Base-by-base conservation (phyloP, 2,113 vertebrate species). In the Podarcis raffonei region DNA sequence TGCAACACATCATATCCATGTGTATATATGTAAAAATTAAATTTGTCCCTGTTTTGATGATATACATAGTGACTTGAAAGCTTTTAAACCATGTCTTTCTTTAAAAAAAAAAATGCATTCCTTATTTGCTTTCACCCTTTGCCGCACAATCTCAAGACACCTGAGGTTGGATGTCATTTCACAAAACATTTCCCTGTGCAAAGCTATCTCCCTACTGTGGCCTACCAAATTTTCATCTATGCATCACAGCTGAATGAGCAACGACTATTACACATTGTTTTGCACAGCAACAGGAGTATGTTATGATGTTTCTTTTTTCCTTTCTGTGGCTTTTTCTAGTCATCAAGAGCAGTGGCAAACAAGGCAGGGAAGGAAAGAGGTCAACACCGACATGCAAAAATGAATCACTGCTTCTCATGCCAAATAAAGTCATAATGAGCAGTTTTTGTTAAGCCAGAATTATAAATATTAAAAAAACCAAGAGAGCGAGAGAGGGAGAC, bases 351-450 rank as follows among this genome's bases (percentile, higher is more conserved):
- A 90, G 87, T 90, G 76, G 9, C 69, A 62, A 35, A 81, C 48
- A 16, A 62, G 25, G n/a, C 39, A 90, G 84, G 37, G 89, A 94
- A 77, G 90, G 62, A 92, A 96, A 92, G 69, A 90, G 92, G 93
- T 96, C 92, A 94, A 92, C 92, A 93, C 83, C 85, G 93, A 96
- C 94, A 94, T 42, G 90, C 57, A 91, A 91, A 94, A 95, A 91
- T 93, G 92, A 97, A 96, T 95, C 91, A 93, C 89, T 48, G 83
- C 78, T 91, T 92, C 91, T 89, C 92, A 88, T 96, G 95, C 94
- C 96, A 96, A 53, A 96, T 92, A 90, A 95, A 96, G 95, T 92
- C 90, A 96, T 95, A 95, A 97, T 96, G 91, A 86, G 74, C 94
- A 95, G 87, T 96, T 96, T 97, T 97, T 92, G 91, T 95, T 90